phyloP scores from a whole-genome alignment of 2,888 invertebrate genomes.

The Microctonus hyperodae region DNA sequence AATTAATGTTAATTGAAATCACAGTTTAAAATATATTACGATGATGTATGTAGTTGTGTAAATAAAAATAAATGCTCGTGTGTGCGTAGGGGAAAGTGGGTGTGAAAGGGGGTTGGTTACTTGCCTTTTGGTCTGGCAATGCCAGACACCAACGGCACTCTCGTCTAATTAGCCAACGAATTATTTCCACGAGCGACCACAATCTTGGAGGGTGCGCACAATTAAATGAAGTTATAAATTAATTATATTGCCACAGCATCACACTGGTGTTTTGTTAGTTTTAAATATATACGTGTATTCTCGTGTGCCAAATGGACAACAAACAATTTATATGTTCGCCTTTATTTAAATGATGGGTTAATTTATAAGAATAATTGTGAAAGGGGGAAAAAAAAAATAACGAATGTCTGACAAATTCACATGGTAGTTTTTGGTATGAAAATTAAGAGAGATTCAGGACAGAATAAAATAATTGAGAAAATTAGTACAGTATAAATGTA shows the following conservation, averaged over 20 bases:
- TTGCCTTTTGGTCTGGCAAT: background rate
- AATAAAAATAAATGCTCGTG: background rate
- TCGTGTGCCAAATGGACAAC: background rate
- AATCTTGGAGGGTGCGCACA: background rate
- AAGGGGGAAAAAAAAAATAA: too few species aligned
- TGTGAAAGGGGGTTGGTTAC: background rate
- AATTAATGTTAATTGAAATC: background rate
- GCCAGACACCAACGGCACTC: background rate
- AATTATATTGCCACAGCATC: background rate
- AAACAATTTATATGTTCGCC: background rate
- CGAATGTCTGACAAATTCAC: too few species aligned
- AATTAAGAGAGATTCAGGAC: too few species aligned
- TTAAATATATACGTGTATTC: background rate
- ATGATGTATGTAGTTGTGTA: too few species aligned
- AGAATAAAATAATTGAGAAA: too few species aligned
- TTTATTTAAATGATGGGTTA: background rate
- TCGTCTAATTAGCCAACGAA: conserved; percentile 13
- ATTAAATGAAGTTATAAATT: conserved; percentile 14
- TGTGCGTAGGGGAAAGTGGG: background rate
- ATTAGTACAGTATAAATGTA: too few species aligned
- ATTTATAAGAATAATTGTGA: too few species aligned
- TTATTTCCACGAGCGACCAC: conserved; percentile 3
- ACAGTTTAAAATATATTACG: background rate
- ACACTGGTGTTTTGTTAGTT: background rate
- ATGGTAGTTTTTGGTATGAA: too few species aligned